Evolutionary conservation across 2,113 vertebrate species (phyloP), one percentile per base, ranked within the genome.

Genomic region (Oplegnathus fasciatus): DNA sequence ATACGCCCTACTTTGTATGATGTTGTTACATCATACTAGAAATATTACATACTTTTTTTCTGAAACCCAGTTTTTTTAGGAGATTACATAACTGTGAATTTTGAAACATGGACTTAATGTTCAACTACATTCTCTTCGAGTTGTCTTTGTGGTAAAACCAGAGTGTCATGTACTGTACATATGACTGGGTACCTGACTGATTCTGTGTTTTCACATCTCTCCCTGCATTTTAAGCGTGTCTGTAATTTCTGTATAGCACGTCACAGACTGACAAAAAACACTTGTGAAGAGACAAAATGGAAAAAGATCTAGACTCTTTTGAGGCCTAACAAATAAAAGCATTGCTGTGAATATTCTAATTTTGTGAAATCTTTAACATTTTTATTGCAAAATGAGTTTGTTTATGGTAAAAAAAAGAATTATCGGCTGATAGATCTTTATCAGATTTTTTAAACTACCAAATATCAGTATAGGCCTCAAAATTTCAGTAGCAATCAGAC

Each of bases 1-100:
- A 89, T 84, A 86, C 65, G 78, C 70, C 90, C 87, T 84, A 93
- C 76, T 89, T 89, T 91, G 71, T 89, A 89, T 86, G 84, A 89
- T 90, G 88, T 84, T 92, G 78, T 92, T 93, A 85, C 90, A 90
- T 93, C 87, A 93, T 87, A 54, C 60, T 62, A 72, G 84, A 84
- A 89, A 89, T 87, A 84, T 88, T 89, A 86, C 84, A 86, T 80
- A 54, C 83, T 88, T 91, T 82, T 44, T 52, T 69, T 58, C 48
- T 87, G 73, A 80, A 90, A 83, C 77, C 84, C 62, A 60, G 26
- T 82, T 89, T 89, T 80, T 67, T 52, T 6, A 52, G 28, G 67
- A 52, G 24, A 83, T 93, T 92, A 92, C 85, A 65, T 92, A 93
- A 91, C 65, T 9, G 9, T 30, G 55, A 68, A 83, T 89, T 87